Base-by-base conservation (phyloP, 2,797 vertebrate species). In the Alfaro cultratus region DNA sequence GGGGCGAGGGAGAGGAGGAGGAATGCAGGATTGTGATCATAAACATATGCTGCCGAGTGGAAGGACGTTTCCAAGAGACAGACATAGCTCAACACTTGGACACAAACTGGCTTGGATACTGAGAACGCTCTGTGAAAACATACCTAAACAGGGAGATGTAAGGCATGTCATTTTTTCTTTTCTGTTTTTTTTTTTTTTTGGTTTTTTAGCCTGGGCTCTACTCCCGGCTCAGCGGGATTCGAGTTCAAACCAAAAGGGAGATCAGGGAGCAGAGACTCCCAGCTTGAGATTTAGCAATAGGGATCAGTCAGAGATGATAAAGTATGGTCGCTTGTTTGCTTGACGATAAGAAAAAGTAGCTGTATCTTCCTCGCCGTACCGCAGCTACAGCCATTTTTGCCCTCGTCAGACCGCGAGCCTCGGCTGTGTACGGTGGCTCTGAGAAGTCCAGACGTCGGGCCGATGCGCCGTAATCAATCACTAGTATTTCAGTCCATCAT, bases 21-120 rank as follows among this genome's bases (percentile, higher is more conserved):
- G 92, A 91, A 93, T 92, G 91, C 47, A 49, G 82, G 80, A 5
- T 29, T 8, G 85, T 94, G 93, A 95, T 94, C 77, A 78, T 83
- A 93, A 94, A 88, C 95, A 95, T 88, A 94, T 95, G 95, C 43
- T 34, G 79, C 73, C 11, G 81, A 91, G 93, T 87, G 93, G 85
- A 87, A 88, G 72, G 91, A 93, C 84, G 87, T 92, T 72, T 90
- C 88, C 70, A 26, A 71, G 80, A 91, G 86, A 87, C 92, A 93
- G 87, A 87, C 90, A 81, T 77, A 84, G 89, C 77, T 83, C 78
- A 62, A 67, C 85, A 86, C 83, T 77, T 26, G 76, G 86, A 83
- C 23, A 31, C 80, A 31, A 55, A 80, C 74, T 62, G 41, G 78
- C 81, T 57, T 74, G 34, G 4, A 83, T 26, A 83, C 86, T 85